These are phyloP conservation scores for Hydrophis major DNA, from an alignment of 2,797 vertebrate species.

Conservation along the genomic window DNA sequence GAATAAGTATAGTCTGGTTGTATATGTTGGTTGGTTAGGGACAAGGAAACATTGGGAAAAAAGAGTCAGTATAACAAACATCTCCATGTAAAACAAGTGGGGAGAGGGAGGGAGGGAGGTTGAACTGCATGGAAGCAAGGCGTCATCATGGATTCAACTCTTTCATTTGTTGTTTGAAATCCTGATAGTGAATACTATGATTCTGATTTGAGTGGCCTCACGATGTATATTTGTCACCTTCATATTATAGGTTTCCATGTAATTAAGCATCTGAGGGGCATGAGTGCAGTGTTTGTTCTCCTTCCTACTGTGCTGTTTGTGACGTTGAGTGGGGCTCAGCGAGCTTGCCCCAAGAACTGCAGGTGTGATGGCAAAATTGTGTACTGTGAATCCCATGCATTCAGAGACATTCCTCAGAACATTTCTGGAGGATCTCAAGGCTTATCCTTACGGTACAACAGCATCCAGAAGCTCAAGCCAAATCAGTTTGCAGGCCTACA, in stretches of 20 bases:
- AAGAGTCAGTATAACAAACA: conserved; percentile 9
- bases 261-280: conserved; percentile 73
- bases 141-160: background rate
- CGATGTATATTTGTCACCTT: conserved; percentile 60
- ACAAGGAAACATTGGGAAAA: background rate
- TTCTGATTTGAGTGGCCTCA: conserved; percentile 33
- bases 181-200: background rate
- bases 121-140: background rate
- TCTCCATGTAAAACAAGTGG: background rate
- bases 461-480: conserved; percentile 87
- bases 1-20: conserved; percentile 16
- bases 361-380: conserved; percentile 98
- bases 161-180: background rate
- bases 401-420: conserved; percentile 91
- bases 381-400: conserved; percentile 96
- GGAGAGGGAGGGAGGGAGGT: no score
- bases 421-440: conserved; percentile 93
- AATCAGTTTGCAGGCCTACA: conserved; percentile 92
- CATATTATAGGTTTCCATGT: conserved; percentile 73
- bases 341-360: conserved; percentile 91
- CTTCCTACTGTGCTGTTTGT: conserved; percentile 75
- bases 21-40: background rate
- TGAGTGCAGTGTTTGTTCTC: conserved; percentile 67
- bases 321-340: conserved; percentile 80
- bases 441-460: conserved; percentile 95